Evolutionary conservation across 2,113 vertebrate species (phyloP).

Genomic region (Ammodytes marinus): DNA sequence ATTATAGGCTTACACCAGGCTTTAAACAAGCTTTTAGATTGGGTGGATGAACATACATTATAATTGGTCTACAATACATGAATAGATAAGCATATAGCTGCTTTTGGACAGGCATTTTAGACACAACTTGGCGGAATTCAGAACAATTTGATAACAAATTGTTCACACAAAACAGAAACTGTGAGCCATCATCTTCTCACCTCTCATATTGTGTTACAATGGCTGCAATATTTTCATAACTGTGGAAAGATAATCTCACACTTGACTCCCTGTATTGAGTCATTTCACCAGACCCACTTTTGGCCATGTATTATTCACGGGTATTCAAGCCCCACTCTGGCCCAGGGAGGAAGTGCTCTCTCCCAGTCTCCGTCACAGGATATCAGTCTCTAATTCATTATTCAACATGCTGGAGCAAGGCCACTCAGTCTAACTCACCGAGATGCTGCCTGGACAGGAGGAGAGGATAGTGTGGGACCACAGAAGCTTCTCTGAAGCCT

Average conservation of each 20-base stretch:
- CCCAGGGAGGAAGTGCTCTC: constrained; percentile 99
- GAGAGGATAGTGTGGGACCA: constrained; percentile 65
- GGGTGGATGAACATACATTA: neutral
- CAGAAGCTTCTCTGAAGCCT: constrained; percentile 70
- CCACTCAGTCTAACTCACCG: constrained; percentile 81
- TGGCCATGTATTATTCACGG: constrained; percentile 98
- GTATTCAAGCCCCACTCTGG: constrained; percentile 97
- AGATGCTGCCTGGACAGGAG: constrained; percentile 75
- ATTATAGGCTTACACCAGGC: neutral
- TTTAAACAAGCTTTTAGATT: neutral
- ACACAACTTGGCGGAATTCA: constrained; percentile 4
- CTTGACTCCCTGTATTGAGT: constrained; percentile 98
- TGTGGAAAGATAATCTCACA: constrained; percentile 96
- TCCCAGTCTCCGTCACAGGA: constrained; percentile 95
- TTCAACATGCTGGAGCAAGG: constrained; percentile 97
- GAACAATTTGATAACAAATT: constrained; percentile 31
- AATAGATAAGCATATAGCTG: neutral
- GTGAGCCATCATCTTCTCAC: constrained; percentile 74
- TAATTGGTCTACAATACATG: neutral
- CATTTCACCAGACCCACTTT: constrained; percentile 98
- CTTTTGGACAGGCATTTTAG: constrained; percentile 24
- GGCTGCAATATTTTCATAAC: constrained; percentile 94
- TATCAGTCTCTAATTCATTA: constrained; percentile 99
- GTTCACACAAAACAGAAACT: constrained; percentile 28
- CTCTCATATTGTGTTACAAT: constrained; percentile 83